A percentile compares a stretch with the other conserved stretches of the same genome.
Evolutionary conservation across 2,113 vertebrate genomes (phyloP).

Genomic region (human (Homo sapiens)): DNA sequence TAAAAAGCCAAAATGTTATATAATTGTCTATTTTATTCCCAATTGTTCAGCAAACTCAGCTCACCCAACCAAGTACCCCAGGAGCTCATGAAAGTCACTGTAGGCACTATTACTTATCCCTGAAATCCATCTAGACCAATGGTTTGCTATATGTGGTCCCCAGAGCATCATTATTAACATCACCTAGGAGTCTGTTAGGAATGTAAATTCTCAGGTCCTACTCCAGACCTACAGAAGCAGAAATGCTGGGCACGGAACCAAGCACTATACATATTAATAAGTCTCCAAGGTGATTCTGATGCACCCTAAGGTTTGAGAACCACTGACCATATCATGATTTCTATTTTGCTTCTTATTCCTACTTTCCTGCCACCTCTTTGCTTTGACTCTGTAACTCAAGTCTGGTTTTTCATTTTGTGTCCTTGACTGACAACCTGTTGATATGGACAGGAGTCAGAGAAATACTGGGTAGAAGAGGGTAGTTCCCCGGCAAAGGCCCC

Average conservation of each 20-base stretch:
- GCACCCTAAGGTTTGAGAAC: neutral
- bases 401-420: neutral
- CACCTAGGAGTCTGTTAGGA: neutral
- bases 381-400: neutral
- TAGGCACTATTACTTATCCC: too few species aligned
- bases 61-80: neutral
- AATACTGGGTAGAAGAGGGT: too few species aligned
- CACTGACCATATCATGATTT: neutral
- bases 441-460: too few species aligned
- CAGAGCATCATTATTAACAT: neutral
- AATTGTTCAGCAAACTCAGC: neutral
- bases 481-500: too few species aligned
- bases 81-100: neutral
- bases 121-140: neutral
- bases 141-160: neutral
- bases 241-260: neutral
- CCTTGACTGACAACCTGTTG: neutral
- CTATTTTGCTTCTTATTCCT: neutral
- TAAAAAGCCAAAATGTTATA: neutral
- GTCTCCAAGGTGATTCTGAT: neutral
- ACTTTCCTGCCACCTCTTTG: neutral
- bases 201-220: neutral
- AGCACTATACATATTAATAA: neutral
- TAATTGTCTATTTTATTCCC: neutral
- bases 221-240: neutral